phyloP scores from a whole-genome alignment of 2,888 invertebrate species.

The Clitarchus hookeri region DNA sequence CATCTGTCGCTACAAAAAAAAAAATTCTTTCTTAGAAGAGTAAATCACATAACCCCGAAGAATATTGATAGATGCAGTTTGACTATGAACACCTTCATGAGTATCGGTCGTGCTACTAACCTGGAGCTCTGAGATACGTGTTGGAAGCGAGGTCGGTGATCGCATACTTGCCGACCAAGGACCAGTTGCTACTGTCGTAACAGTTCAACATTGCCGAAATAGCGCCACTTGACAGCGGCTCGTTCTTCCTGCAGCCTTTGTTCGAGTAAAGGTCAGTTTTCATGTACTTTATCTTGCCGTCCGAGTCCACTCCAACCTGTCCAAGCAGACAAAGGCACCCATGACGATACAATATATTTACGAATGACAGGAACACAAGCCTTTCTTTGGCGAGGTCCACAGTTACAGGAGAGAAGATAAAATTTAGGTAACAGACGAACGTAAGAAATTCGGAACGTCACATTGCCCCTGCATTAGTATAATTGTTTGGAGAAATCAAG shows the following conservation, averaged over 20 bases:
- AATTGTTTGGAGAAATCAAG: too few species aligned
- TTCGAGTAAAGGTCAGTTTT: slow-evolving; percentile 59
- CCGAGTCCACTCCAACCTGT: slow-evolving; percentile 58
- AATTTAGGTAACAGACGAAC: too few species aligned
- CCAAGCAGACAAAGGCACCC: background rate
- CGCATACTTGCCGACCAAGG: slow-evolving; percentile 56
- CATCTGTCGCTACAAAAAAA: too few species aligned
- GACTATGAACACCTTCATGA: too few species aligned
- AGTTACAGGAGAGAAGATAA: too few species aligned
- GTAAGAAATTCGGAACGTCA: too few species aligned
- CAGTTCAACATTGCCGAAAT: slow-evolving; percentile 60
- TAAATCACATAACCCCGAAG: too few species aligned
- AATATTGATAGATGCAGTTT: too few species aligned
- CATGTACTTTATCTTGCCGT: slow-evolving; percentile 70
- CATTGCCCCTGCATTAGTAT: too few species aligned
- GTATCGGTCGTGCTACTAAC: slow-evolving; percentile 49
- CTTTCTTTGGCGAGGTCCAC: too few species aligned
- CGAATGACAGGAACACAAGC: background rate
- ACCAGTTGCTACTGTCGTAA: slow-evolving; percentile 68
- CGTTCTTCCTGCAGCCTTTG: slow-evolving; percentile 58
- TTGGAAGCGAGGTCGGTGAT: slow-evolving; percentile 70
- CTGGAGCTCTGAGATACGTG: slow-evolving; percentile 74
- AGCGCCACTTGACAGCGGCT: slow-evolving; percentile 54
- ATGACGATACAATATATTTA: slow-evolving; percentile 2
- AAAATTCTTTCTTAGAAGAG: too few species aligned